Evolutionary conservation across 1,140 invertebrate species (phyloP).

Genomic region (Solen grandis): DNA sequence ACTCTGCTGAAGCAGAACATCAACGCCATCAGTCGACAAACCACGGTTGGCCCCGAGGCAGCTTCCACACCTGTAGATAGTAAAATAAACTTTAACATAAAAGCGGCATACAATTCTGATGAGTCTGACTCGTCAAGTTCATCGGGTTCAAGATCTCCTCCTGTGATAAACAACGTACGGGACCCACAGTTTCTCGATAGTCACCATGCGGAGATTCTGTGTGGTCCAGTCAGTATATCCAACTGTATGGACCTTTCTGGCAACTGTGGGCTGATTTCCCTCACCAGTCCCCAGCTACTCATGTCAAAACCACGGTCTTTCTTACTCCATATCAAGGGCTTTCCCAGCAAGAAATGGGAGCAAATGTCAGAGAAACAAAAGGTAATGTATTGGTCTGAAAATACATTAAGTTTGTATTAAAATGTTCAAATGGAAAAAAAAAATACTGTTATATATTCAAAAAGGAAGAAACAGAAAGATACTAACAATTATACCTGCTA

Average conservation of each 20-base stretch:
- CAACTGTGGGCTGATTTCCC: conserved; percentile 89
- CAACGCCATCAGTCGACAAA: conserved; percentile 66
- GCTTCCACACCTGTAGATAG: conserved; percentile 58
- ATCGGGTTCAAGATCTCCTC: background rate
- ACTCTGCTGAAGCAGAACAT: conserved; percentile 91
- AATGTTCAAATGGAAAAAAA: too few relatives aligned
- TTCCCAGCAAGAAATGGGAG: conserved; percentile 63
- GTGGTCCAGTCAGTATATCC: conserved; percentile 91
- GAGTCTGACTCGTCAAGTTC: conserved; percentile 31
- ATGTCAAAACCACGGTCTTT: conserved; percentile 89
- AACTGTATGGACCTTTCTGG: conserved; percentile 92
- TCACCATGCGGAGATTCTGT: conserved; percentile 93
- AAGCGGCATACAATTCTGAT: conserved; percentile 3
- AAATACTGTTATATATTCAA: too few relatives aligned
- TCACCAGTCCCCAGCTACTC: conserved; percentile 93
- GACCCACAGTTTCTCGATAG: conserved; percentile 89
- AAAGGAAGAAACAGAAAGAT: too few relatives aligned
- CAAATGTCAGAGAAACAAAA: conserved; percentile 64
- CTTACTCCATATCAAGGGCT: conserved; percentile 90
- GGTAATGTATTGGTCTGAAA: conserved; percentile 57
- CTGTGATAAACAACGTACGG: conserved; percentile 85
- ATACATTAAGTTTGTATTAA: too few relatives aligned
- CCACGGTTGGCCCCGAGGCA: conserved; percentile 12
- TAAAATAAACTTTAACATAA: conserved; percentile 64
- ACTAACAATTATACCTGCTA: too few relatives aligned